Percentiles rank a stretch among this genome's conserved stretches.
Evolutionary conservation across 2,888 invertebrate species (phyloP).

Genomic region (Conops quadrifasciatus): DNA sequence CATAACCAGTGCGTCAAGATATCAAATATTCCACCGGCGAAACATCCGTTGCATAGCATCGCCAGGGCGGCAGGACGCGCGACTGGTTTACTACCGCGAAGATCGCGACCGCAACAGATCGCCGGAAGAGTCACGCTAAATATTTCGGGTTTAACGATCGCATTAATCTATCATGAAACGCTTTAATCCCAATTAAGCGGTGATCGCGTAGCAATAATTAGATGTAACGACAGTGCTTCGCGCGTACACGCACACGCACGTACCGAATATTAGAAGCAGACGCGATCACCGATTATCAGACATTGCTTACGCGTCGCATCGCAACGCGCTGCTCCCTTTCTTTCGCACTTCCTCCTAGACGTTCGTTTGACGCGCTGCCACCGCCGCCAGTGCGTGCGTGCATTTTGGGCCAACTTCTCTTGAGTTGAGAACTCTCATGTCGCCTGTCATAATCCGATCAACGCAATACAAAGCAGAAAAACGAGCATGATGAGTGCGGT

Average conservation of each 20-base stretch:
- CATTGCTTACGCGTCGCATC: neutral
- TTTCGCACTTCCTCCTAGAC: neutral
- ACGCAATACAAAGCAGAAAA: constrained; percentile 20
- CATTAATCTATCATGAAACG: constrained; percentile 2
- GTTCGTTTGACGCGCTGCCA: neutral
- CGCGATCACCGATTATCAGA: neutral
- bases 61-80: neutral
- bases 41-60: neutral
- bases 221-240: neutral
- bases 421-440: constrained; percentile 42
- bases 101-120: neutral
- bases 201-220: constrained; percentile 47
- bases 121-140: constrained; percentile 7
- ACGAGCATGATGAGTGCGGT: constrained; percentile 7
- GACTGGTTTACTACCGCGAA: neutral
- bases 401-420: constrained; percentile 32
- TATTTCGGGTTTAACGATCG: constrained; percentile 17
- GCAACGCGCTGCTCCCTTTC: neutral
- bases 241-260: constrained; percentile 1
- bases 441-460: constrained; percentile 41
- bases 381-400: constrained; percentile 31
- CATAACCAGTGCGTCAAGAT: no score
- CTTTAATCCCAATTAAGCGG: constrained; percentile 56
- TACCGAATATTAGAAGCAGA: neutral
- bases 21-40: no score